Conservation (phyloP, 2,888 invertebrate species). For the Pachymerium ferrugineum region DNA sequence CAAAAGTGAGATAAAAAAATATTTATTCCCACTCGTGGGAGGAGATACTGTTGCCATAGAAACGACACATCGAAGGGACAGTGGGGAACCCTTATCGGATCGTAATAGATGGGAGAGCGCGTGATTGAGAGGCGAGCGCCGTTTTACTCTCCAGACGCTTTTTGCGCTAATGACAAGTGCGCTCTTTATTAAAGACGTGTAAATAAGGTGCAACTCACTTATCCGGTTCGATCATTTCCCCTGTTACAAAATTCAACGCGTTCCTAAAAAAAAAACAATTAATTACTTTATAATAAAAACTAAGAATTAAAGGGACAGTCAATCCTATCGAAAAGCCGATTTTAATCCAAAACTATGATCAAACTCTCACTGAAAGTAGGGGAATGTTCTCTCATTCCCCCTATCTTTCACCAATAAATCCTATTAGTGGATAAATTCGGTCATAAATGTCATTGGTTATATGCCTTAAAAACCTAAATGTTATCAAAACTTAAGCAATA, state of each 20-base stretch:
- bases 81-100: constrained; percentile 10
- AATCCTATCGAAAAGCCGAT: too few relatives aligned
- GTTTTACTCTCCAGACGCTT: not conserved
- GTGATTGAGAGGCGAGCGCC: not conserved
- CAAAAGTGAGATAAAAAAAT: not conserved
- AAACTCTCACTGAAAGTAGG: too few relatives aligned
- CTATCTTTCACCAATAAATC: too few relatives aligned
- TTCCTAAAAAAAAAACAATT: constrained; percentile 63
- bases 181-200: constrained; percentile 4
- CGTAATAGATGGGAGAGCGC: constrained; percentile 6
- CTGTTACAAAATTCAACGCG: constrained; percentile 89
- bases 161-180: not conserved
- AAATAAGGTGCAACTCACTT: constrained; percentile 54
- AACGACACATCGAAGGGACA: constrained; percentile 12
- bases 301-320: too few relatives aligned
- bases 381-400: too few relatives aligned
- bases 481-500: too few relatives aligned
- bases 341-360: too few relatives aligned
- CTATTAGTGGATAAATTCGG: too few relatives aligned
- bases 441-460: too few relatives aligned
- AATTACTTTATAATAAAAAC: too few relatives aligned
- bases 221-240: constrained; percentile 87
- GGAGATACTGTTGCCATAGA: constrained; percentile 23
- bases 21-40: not conserved
- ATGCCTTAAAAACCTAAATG: too few relatives aligned